phyloP scores from a whole-genome alignment of 2,888 invertebrate species.

The Eristalinus sepulchralis region DNA sequence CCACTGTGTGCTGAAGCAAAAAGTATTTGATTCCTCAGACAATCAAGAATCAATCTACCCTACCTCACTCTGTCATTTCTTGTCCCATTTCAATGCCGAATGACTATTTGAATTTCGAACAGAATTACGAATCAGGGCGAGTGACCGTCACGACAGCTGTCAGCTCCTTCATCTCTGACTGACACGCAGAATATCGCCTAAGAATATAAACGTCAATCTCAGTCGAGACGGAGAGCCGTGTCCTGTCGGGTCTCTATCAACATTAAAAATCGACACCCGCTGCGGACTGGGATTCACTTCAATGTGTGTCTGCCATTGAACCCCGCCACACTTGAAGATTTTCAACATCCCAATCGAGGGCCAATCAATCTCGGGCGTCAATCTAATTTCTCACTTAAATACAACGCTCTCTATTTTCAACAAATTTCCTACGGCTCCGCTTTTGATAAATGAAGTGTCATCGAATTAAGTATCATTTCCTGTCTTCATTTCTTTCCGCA shows the following conservation, averaged over 20 bases:
- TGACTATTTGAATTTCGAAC: not conserved
- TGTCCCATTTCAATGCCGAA: not conserved
- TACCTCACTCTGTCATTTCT: not conserved
- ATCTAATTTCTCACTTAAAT: slow-evolving; percentile 48
- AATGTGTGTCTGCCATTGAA: not conserved
- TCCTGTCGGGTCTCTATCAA: not conserved
- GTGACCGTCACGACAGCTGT: not conserved
- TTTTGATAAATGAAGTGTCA: slow-evolving; percentile 46
- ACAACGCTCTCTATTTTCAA: slow-evolving; percentile 31
- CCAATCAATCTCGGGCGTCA: slow-evolving; percentile 52
- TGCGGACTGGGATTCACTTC: not conserved
- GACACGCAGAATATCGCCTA: not conserved
- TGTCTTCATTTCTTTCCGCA: slow-evolving; percentile 11
- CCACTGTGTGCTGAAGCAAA: no score
- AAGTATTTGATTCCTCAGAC: not conserved
- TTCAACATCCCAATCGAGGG: slow-evolving; percentile 24
- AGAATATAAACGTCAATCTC: not conserved
- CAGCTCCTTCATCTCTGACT: not conserved
- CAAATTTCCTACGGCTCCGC: slow-evolving; percentile 25
- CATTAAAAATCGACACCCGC: not conserved
- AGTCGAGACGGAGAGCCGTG: not conserved
- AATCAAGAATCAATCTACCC: not conserved
- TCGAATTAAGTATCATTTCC: slow-evolving; percentile 49
- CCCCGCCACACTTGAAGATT: not conserved
- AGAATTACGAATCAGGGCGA: not conserved